phyloP scores from a whole-genome alignment of 2,888 invertebrate species.

The Volucella inanis region DNA sequence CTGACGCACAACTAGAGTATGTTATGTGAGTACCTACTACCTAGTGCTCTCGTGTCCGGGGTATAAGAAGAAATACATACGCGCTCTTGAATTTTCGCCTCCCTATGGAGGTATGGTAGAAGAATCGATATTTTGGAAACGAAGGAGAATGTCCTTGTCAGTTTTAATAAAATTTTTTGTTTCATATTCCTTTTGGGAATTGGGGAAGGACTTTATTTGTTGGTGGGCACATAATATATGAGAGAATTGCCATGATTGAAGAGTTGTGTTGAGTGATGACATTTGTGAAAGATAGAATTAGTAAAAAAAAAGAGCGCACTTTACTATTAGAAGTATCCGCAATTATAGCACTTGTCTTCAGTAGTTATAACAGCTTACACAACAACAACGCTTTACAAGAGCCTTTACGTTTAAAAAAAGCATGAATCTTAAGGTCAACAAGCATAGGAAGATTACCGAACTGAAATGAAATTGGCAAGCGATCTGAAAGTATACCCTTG shows the following conservation, averaged over 20 bases:
- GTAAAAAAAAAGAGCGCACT: too few relatives aligned
- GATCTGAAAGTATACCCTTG: too few relatives aligned
- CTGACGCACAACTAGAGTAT: conserved; percentile 40
- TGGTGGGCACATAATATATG: conserved; percentile 24
- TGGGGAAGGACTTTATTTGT: too few relatives aligned
- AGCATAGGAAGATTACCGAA: too few relatives aligned
- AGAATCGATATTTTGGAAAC: conserved; percentile 47
- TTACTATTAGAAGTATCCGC: background rate
- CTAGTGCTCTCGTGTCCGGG: conserved; percentile 28
- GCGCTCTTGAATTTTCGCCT: conserved; percentile 48
- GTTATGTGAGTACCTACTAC: background rate
- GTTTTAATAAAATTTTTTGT: conserved; percentile 24
- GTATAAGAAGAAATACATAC: conserved; percentile 34
- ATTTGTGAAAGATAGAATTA: too few relatives aligned
- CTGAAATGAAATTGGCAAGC: too few relatives aligned
- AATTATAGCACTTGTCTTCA: background rate
- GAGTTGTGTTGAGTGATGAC: too few relatives aligned
- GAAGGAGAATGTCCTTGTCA: conserved; percentile 33
- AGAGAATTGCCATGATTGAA: background rate
- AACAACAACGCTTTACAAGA: too few relatives aligned
- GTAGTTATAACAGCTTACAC: too few relatives aligned
- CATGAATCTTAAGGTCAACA: too few relatives aligned
- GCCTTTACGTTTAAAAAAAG: too few relatives aligned
- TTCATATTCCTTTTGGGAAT: background rate
- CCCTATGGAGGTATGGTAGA: conserved; percentile 28